A percentile compares a stretch with the other conserved stretches of the same genome.
Evolutionary conservation across 2,113 vertebrate genomes (phyloP).

Genomic region (Hiodon tergisus): DNA sequence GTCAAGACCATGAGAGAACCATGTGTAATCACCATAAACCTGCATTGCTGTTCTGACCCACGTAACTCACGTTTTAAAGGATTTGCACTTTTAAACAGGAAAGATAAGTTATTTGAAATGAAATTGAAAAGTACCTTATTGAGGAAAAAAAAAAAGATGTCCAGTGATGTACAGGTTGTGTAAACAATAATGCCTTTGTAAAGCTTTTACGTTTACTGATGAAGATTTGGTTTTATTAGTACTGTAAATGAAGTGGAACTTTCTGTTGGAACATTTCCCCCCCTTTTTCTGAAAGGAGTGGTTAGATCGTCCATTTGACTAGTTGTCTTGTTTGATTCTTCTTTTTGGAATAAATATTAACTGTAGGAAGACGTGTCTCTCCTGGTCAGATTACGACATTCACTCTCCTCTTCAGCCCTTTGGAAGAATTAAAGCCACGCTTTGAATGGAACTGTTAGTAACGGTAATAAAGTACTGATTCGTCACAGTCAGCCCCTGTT

Average conservation of each 20-base stretch:
- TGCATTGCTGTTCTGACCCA: slow-evolving; percentile 37
- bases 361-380: slow-evolving; percentile 19
- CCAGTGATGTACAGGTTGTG: slow-evolving; percentile 64
- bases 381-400: slow-evolving; percentile 16
- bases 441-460: no score
- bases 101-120: slow-evolving; percentile 70
- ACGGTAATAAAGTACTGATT: not conserved
- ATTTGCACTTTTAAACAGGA: slow-evolving; percentile 74
- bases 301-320: slow-evolving; percentile 7
- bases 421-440: not conserved
- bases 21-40: slow-evolving; percentile 31
- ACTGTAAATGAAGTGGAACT: slow-evolving; percentile 35
- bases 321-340: slow-evolving; percentile 11
- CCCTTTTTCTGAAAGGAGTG: slow-evolving; percentile 15
- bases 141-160: slow-evolving; percentile 41
- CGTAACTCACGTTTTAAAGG: slow-evolving; percentile 51
- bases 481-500: not conserved
- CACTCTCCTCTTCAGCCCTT: slow-evolving; percentile 26
- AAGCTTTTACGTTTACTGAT: slow-evolving; percentile 58
- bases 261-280: slow-evolving; percentile 23
- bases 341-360: slow-evolving; percentile 23
- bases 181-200: slow-evolving; percentile 59
- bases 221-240: slow-evolving; percentile 39
- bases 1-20: no score
- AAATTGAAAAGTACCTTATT: slow-evolving; percentile 44